These are phyloP conservation scores for Helobdella robusta DNA, from an alignment of 2,888 invertebrate genomes.

Conservation along the genomic window DNA sequence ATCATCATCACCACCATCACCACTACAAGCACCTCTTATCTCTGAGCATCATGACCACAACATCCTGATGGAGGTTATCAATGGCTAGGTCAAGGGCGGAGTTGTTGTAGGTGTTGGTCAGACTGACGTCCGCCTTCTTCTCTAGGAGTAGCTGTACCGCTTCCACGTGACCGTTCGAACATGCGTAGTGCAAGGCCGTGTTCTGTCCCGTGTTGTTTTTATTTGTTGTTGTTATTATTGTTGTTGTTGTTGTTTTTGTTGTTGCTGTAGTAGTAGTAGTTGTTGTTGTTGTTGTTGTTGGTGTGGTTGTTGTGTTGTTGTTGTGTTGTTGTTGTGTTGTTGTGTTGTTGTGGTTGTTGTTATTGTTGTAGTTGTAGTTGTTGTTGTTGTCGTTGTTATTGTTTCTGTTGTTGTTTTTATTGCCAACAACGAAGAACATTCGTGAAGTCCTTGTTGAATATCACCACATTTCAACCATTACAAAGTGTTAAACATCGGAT, in stretches of 20 bases:
- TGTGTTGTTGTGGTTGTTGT: no score
- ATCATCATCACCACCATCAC: neutral
- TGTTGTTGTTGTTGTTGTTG: no score
- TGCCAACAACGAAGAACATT: no score
- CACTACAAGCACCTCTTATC: conserved; percentile 32
- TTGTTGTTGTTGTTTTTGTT: neutral
- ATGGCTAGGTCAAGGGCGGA: conserved; percentile 78
- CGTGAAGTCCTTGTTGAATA: no score
- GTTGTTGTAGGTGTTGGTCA: conserved; percentile 87
- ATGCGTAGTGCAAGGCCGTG: conserved; percentile 89
- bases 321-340: no score
- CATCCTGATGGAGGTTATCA: conserved; percentile 35
- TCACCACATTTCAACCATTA: no score
- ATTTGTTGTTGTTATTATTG: neutral
- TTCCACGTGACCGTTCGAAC: conserved; percentile 85
- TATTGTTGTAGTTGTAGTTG: no score
- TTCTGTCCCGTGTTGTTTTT: conserved; percentile 52
- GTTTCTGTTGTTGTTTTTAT: no score
- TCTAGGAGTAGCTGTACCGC: conserved; percentile 71
- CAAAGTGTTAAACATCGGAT: no score
- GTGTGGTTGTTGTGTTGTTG: no score
- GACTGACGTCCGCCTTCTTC: conserved; percentile 75
- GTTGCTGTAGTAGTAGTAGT: no score
- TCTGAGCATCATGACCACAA: conserved; percentile 33
- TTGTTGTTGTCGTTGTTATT: no score